Conservation (phyloP, 2,888 invertebrate genomes). For the Diadromus collaris region DNA sequence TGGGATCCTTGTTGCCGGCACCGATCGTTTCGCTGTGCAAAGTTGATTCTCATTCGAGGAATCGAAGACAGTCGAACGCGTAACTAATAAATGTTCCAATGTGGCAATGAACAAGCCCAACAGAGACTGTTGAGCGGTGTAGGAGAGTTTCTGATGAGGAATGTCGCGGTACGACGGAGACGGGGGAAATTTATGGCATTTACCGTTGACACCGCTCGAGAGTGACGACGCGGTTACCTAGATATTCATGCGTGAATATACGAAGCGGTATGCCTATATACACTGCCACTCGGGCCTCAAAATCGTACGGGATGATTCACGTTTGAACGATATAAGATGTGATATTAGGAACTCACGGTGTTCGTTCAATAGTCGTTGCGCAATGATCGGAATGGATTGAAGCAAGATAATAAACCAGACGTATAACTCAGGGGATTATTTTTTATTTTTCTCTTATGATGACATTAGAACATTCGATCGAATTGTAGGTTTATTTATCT, state of each 20-base stretch:
- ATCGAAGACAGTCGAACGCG: slow-evolving; percentile 26
- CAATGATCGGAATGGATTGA: slow-evolving; percentile 7
- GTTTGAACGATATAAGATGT: slow-evolving; percentile 7
- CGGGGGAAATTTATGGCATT: slow-evolving; percentile 50
- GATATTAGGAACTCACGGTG: background rate
- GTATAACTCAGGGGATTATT: background rate
- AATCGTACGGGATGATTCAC: slow-evolving; percentile 45
- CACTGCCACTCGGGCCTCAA: slow-evolving; percentile 8
- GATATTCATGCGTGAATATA: background rate
- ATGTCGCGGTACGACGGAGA: slow-evolving; percentile 37
- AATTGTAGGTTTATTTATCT: background rate
- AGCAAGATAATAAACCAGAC: background rate
- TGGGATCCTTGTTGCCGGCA: background rate
- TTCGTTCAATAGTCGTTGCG: background rate
- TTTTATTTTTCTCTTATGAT: background rate
- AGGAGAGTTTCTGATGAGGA: slow-evolving; percentile 18
- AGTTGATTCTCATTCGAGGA: slow-evolving; percentile 3
- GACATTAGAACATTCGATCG: slow-evolving; percentile 5
- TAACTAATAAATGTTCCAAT: slow-evolving; percentile 48
- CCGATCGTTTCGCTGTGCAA: background rate
- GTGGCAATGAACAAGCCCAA: slow-evolving; percentile 32
- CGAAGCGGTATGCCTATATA: background rate
- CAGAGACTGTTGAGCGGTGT: background rate
- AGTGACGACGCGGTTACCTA: slow-evolving; percentile 19
- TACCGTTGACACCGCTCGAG: slow-evolving; percentile 22